Evolutionary conservation across 2,113 vertebrate species (phyloP).

Genomic region (Chauna torquata): DNA sequence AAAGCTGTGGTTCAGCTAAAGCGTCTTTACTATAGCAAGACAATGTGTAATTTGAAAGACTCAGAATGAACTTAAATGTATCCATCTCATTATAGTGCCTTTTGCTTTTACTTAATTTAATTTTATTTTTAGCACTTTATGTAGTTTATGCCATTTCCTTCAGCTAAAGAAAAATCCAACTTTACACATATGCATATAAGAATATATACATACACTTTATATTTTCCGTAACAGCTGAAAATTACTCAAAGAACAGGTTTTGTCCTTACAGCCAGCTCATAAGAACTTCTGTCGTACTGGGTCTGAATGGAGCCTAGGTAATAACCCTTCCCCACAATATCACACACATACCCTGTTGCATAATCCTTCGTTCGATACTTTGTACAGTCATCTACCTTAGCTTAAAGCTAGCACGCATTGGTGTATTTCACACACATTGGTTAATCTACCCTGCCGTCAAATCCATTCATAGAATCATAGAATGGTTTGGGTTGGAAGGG

Average conservation of each 20-base stretch:
- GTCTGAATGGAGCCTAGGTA: not conserved
- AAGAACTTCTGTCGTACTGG: not conserved
- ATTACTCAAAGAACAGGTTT: not conserved
- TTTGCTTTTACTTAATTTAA: not conserved
- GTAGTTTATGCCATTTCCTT: not conserved
- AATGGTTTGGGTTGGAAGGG: too few species aligned
- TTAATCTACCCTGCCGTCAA: not conserved
- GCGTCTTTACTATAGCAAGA: not conserved
- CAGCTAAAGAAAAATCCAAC: not conserved
- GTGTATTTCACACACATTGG: not conserved
- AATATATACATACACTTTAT: rapidly evolving
- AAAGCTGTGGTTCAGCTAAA: not conserved
- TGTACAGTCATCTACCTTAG: not conserved
- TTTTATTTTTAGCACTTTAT: not conserved
- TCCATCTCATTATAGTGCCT: not conserved
- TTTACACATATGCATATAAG: rapidly evolving
- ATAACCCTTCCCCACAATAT: not conserved
- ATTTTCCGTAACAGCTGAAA: not conserved
- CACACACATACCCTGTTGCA: not conserved
- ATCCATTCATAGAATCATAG: not conserved
- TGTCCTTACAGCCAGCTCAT: not conserved
- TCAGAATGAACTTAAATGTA: not conserved
- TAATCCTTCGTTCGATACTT: not conserved
- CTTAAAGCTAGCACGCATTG: not conserved
- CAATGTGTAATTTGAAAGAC: not conserved